Percentiles rank a stretch among this genome's conserved stretches.
Conservation (phyloP, 2,113 vertebrate species). For the Pseudorhombus dupliciocellatus region DNA sequence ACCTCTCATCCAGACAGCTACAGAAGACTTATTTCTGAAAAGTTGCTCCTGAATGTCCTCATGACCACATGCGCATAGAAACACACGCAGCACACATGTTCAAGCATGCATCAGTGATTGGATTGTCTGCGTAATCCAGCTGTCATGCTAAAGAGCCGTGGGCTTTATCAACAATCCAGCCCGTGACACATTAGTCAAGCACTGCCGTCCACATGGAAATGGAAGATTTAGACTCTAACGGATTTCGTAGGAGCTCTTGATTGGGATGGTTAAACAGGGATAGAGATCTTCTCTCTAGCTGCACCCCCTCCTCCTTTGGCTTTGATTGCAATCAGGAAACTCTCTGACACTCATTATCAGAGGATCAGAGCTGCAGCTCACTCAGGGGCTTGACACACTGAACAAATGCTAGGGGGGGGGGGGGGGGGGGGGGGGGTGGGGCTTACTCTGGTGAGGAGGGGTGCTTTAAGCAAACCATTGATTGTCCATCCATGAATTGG, state of each 20-base stretch:
- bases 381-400: slow-evolving; percentile 10
- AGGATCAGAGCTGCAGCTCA: slow-evolving; percentile 55
- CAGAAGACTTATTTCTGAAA: slow-evolving; percentile 7
- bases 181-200: slow-evolving; percentile 35
- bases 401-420: slow-evolving; percentile 6
- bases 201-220: slow-evolving; percentile 22
- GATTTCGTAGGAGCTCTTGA: slow-evolving; percentile 41
- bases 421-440: neutral
- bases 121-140: slow-evolving; percentile 60
- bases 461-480: slow-evolving; percentile 20
- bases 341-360: slow-evolving; percentile 57
- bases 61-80: neutral
- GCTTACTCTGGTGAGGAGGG: neutral
- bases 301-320: slow-evolving; percentile 17
- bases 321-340: slow-evolving; percentile 69
- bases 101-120: slow-evolving; percentile 36
- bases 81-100: slow-evolving; percentile 3
- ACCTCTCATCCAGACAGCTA: slow-evolving; percentile 77
- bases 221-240: slow-evolving; percentile 56
- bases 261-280: slow-evolving; percentile 45
- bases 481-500: slow-evolving; percentile 25
- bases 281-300: slow-evolving; percentile 10
- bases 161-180: slow-evolving; percentile 49
- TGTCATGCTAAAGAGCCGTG: slow-evolving; percentile 38
- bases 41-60: neutral